Percentiles rank a stretch among this genome's conserved stretches.
phyloP scores from a whole-genome alignment of 2,113 vertebrate genomes.

The Myanophis thanlyinensis region DNA sequence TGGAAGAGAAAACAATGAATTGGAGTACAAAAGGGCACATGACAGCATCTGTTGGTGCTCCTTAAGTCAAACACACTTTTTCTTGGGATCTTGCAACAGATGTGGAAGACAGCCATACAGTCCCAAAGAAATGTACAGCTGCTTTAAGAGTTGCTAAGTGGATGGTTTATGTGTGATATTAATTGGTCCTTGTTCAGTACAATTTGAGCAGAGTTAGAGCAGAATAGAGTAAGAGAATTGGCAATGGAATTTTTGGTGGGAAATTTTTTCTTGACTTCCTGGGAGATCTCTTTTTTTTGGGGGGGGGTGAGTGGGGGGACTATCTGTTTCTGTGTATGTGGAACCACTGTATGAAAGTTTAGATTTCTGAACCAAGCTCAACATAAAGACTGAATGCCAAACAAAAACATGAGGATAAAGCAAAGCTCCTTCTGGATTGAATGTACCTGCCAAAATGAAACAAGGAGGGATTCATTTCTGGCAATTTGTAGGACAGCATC shows the following conservation, averaged over 20 bases:
- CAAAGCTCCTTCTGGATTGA: neutral
- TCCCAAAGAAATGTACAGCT: neutral
- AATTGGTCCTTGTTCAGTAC: neutral
- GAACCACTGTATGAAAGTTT: neutral
- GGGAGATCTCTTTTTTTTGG: neutral
- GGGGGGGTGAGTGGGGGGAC: neutral
- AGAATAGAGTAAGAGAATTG: neutral
- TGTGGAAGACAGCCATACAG: neutral
- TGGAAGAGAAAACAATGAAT: neutral
- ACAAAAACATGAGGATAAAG: neutral
- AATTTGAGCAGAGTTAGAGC: neutral
- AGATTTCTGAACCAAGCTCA: neutral
- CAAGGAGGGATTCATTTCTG: neutral
- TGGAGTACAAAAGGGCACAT: neutral
- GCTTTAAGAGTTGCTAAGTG: neutral
- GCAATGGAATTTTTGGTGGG: neutral
- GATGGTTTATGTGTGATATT: neutral
- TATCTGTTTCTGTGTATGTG: neutral
- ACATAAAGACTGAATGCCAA: neutral
- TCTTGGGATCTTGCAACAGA: neutral
- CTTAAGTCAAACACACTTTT: neutral
- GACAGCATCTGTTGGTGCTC: neutral
- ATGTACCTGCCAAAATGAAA: neutral
- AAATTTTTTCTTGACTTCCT: neutral
- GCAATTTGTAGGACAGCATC: constrained; percentile 2